Evolutionary conservation across 1,140 invertebrate species (phyloP).

Genomic region (Thaumatotibia leucotreta): DNA sequence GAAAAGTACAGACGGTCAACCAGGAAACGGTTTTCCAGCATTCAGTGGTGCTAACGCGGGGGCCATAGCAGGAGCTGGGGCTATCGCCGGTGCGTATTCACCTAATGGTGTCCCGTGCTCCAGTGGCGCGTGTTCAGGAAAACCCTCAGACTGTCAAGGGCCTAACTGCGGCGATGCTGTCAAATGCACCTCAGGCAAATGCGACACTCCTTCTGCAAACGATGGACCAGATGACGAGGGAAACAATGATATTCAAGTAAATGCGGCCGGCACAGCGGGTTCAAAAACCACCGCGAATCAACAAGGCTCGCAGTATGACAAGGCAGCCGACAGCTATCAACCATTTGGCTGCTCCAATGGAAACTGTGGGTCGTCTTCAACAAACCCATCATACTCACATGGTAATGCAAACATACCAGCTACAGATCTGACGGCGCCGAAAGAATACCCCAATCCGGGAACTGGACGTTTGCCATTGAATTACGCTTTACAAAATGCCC

Average conservation of each 20-base stretch:
- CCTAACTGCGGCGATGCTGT: constrained; percentile 15
- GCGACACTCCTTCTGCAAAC: constrained; percentile 8
- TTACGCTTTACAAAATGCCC: constrained; percentile 41
- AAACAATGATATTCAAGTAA: constrained; percentile 35
- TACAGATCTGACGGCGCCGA: not conserved
- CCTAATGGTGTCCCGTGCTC: constrained; percentile 3
- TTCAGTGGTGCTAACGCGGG: constrained; percentile 28
- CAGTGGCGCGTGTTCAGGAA: constrained; percentile 13
- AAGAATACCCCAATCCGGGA: constrained; percentile 17
- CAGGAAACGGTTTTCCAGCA: constrained; percentile 15
- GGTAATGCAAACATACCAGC: not conserved
- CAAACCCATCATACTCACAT: not conserved
- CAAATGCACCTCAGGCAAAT: constrained; percentile 33
- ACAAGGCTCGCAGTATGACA: not conserved
- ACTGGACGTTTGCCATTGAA: constrained; percentile 33
- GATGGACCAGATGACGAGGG: constrained; percentile 1
- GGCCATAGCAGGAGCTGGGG: constrained; percentile 23
- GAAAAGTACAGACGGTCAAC: constrained; percentile 14
- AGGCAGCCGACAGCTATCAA: not conserved
- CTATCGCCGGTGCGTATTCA: constrained; percentile 15
- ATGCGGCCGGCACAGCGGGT: constrained; percentile 14
- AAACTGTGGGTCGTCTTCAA: not conserved
- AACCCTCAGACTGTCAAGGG: constrained; percentile 16
- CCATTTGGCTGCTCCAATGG: not conserved
- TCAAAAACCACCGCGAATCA: constrained; percentile 12